Evolutionary conservation across 2,113 vertebrate species (phyloP).

Genomic region (Dipodomys spectabilis): DNA sequence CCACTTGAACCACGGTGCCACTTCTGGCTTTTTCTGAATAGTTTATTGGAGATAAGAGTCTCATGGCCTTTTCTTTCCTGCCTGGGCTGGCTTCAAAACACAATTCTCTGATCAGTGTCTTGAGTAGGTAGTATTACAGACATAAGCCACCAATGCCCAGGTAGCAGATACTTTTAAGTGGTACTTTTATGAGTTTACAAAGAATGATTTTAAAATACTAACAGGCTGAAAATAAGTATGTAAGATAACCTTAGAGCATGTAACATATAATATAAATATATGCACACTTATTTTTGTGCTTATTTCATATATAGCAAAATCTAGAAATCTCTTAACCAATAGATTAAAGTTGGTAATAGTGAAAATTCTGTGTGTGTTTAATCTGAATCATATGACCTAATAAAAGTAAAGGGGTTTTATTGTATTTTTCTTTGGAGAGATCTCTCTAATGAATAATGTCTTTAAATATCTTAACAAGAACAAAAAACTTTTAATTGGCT

Average conservation of each 20-base stretch:
- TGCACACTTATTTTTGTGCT: not conserved
- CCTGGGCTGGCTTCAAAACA: too few species aligned
- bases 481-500: too few species aligned
- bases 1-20: too few species aligned
- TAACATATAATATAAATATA: not conserved
- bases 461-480: not conserved
- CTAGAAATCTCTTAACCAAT: not conserved
- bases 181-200: too few species aligned
- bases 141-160: too few species aligned
- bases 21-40: too few species aligned
- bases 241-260: not conserved
- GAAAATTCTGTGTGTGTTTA: not conserved
- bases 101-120: too few species aligned
- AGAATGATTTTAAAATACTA: too few species aligned
- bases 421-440: not conserved
- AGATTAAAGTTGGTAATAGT: not conserved
- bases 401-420: not conserved
- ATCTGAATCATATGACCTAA: not conserved
- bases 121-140: too few species aligned
- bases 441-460: not conserved
- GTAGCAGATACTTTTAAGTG: too few species aligned
- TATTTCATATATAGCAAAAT: not conserved
- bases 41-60: too few species aligned
- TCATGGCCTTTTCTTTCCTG: too few species aligned
- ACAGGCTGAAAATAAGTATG: not conserved